Base-by-base conservation (phyloP, 2,113 vertebrate species). In the Lagopus muta region DNA sequence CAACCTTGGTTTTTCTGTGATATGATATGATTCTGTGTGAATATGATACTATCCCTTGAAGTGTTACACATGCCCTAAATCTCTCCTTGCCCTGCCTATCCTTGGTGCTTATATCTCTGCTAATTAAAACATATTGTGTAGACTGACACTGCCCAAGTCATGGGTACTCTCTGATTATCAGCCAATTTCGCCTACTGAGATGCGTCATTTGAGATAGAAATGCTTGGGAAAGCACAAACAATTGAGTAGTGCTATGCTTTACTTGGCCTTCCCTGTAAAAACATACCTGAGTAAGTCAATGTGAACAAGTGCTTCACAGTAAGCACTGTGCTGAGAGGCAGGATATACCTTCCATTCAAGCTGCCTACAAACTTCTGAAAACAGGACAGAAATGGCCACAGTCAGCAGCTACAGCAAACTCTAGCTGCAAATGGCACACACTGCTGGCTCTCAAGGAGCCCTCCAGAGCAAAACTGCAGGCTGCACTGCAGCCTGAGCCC, bases 271-370 rank as follows among this genome's bases (percentile, higher is more conserved):
- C 77, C 60, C 57, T 78, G 42, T 61, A 67, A 34, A 1, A 66
- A 13, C 25, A 52, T 52, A 25, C 50, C 4, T 24, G 24, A 80
- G 16, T 50, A 36, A 16, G 25, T 42, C 32, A 28, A 57, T 38
- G 4, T 13, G 6, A 82, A 19, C 1, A 1, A 0, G 1, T 8
- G 10, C 9, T 22, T 65, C 9, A 48, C 48, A 48, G 9, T 30
- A 28, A 40, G 12, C 10, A 25, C 16, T 12, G n/a, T 27, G 3
- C 8, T 15, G 30, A 22, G 15, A 52, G 20, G 11, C 70, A 42
- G 9, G 24, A 8, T 7, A 64, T 73, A 47, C 15, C 76, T 6
- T 5, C 2, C 1, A 32, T 58, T 62, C 30, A 66, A 61, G 12
- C 12, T 82, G 7, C 45, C 57, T 42, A 7, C 13, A 5, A 0